These are phyloP conservation scores for Lasioglossum zephyrum DNA, from an alignment of 2,888 invertebrate species.

Conservation along the genomic window DNA sequence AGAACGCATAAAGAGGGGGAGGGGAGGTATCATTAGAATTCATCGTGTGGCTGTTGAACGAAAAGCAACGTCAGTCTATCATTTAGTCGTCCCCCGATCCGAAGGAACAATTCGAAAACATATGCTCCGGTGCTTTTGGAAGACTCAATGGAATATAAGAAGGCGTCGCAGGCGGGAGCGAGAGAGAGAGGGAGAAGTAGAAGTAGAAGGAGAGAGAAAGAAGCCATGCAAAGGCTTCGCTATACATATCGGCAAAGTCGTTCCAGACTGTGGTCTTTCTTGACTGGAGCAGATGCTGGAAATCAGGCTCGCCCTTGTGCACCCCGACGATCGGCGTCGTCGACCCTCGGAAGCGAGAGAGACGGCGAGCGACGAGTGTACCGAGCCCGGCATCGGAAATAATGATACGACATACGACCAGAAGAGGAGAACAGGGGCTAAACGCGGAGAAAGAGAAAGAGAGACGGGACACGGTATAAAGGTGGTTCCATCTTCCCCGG, in stretches of 20 bases:
- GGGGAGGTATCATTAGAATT: constrained; percentile 49
- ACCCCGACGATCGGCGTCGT: constrained; percentile 69
- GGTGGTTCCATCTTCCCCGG: constrained; percentile 51
- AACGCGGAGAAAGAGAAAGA: constrained; percentile 5
- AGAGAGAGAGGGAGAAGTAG: constrained; percentile 14
- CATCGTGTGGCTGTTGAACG: constrained; percentile 28
- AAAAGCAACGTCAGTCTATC: constrained; percentile 47
- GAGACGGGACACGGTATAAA: constrained; percentile 28
- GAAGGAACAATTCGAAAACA: constrained; percentile 57
- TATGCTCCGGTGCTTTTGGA: constrained; percentile 50
- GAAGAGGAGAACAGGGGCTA: constrained; percentile 59
- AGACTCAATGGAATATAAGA: constrained; percentile 55
- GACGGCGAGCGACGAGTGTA: constrained; percentile 54
- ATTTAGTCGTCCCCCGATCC: constrained; percentile 44
- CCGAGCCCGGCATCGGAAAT: constrained; percentile 72
- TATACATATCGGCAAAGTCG: constrained; percentile 48
- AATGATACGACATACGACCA: constrained; percentile 67
- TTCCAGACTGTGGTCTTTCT: constrained; percentile 58
- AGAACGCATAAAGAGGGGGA: not conserved
- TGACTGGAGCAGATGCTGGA: constrained; percentile 77
- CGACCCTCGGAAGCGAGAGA: constrained; percentile 66
- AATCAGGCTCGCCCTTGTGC: constrained; percentile 74
- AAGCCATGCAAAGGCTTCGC: constrained; percentile 52
- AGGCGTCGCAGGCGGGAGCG: constrained; percentile 49
- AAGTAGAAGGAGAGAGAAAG: not conserved